Conservation (phyloP, 2,888 invertebrate species). For the Erpobdella octoculata region DNA sequence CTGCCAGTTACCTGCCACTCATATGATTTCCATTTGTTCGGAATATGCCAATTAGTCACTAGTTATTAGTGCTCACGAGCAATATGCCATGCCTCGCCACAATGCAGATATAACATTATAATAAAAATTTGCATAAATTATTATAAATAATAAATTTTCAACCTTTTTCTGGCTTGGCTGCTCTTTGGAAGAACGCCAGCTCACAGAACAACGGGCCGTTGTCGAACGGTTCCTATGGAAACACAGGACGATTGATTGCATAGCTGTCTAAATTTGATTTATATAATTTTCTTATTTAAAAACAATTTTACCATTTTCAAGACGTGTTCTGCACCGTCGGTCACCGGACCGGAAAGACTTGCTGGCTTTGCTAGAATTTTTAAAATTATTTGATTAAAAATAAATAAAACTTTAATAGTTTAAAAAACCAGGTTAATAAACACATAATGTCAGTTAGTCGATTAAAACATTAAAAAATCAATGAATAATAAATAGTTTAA, state of each 20-base stretch:
- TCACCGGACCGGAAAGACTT: constrained; percentile 6
- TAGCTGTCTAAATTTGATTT: neutral
- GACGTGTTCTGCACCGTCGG: constrained; percentile 41
- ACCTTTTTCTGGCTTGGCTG: constrained; percentile 72
- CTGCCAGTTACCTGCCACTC: too few species aligned
- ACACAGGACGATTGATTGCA: neutral
- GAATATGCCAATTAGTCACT: too few species aligned
- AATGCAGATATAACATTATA: neutral
- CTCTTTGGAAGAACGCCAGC: constrained; percentile 83
- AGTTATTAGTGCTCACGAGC: too few species aligned
- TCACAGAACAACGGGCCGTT: constrained; percentile 98
- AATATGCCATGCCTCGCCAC: too few species aligned
- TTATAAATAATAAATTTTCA: constrained; percentile 47
- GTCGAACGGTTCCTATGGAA: constrained; percentile 72
- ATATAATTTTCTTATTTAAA: neutral
- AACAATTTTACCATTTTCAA: constrained; percentile 46
- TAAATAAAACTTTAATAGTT: neutral
- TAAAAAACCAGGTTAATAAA: too few species aligned
- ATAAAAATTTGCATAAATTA: neutral
- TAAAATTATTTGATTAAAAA: neutral
- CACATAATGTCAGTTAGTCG: too few species aligned
- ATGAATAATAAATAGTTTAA: neutral
- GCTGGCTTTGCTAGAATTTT: too few species aligned
- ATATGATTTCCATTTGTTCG: too few species aligned
- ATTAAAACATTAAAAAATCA: neutral